phyloP scores from a whole-genome alignment of 2,113 vertebrate species.

The Ptilonorhynchus violaceus region DNA sequence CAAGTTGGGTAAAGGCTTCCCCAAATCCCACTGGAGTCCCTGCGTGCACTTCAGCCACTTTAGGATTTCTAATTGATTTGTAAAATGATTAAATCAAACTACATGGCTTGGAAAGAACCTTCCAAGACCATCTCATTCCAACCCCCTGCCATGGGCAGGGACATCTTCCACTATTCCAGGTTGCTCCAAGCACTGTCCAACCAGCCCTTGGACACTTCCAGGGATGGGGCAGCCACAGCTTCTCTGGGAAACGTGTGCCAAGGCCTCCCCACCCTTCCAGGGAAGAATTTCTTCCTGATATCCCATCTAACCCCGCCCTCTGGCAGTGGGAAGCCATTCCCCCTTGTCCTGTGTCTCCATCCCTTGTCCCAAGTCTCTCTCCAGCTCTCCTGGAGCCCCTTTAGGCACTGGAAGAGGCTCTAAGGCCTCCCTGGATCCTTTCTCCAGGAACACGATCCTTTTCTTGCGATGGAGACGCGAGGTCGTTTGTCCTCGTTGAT shows the following conservation, averaged over 20 bases:
- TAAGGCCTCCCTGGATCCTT: neutral
- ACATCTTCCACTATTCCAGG: neutral
- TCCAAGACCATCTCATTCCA: rapidly evolving
- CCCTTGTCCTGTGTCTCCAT: neutral
- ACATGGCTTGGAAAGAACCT: neutral
- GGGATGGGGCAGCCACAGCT: neutral
- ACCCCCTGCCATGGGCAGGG: neutral
- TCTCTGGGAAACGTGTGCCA: rapidly evolving
- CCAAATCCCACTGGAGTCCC: neutral
- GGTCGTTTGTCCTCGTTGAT: neutral
- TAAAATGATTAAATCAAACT: neutral
- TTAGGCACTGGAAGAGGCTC: neutral
- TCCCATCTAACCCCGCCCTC: neutral
- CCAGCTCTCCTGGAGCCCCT: neutral
- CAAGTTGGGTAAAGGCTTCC: neutral
- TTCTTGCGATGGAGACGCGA: rapidly evolving
- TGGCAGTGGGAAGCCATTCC: neutral
- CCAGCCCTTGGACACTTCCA: neutral
- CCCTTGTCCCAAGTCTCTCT: neutral
- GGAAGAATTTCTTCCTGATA: neutral
- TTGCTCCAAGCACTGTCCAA: rapidly evolving
- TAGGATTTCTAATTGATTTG: neutral
- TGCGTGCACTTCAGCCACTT: neutral
- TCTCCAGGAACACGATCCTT: neutral
- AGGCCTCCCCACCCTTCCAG: rapidly evolving